Evolutionary conservation across 2,888 invertebrate species (phyloP).

Genomic region (Dinocampus coccinellae): DNA sequence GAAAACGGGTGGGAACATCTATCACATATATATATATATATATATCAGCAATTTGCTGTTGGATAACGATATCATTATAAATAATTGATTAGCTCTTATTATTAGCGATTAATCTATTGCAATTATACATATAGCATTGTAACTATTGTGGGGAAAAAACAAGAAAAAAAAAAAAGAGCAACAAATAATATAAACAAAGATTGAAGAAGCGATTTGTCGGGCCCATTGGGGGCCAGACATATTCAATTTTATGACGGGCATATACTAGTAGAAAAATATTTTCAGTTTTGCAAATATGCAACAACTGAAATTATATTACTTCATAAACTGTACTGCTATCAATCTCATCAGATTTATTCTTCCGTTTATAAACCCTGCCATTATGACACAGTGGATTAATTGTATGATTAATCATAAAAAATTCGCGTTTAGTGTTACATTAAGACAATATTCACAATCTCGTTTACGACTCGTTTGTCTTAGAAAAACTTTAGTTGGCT

Average conservation of each 20-base stretch:
- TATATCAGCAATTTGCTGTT: slow-evolving; percentile 17
- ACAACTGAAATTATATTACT: slow-evolving; percentile 5
- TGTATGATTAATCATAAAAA: neutral
- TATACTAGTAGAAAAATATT: neutral
- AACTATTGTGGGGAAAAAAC: neutral
- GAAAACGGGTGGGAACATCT: neutral
- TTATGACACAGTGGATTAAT: slow-evolving; percentile 12
- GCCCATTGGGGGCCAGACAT: neutral
- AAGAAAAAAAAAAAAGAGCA: too few relatives aligned
- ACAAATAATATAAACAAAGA: neutral
- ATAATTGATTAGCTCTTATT: slow-evolving; percentile 15
- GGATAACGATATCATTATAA: neutral
- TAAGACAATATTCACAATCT: slow-evolving; percentile 66
- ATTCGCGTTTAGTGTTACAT: neutral
- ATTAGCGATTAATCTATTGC: slow-evolving; percentile 8
- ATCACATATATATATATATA: slow-evolving; percentile 7
- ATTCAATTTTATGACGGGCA: slow-evolving; percentile 10
- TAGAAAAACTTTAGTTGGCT: slow-evolving; percentile 82
- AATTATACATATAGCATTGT: slow-evolving; percentile 13
- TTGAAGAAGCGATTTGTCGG: neutral
- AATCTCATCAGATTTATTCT: slow-evolving; percentile 45
- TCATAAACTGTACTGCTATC: slow-evolving; percentile 39
- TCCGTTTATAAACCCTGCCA: slow-evolving; percentile 49
- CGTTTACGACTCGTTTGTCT: slow-evolving; percentile 76
- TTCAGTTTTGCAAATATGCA: neutral